These are phyloP conservation scores for Cinclus mexicanus DNA, from an alignment of 2,113 vertebrate genomes.

Conservation along the genomic window DNA sequence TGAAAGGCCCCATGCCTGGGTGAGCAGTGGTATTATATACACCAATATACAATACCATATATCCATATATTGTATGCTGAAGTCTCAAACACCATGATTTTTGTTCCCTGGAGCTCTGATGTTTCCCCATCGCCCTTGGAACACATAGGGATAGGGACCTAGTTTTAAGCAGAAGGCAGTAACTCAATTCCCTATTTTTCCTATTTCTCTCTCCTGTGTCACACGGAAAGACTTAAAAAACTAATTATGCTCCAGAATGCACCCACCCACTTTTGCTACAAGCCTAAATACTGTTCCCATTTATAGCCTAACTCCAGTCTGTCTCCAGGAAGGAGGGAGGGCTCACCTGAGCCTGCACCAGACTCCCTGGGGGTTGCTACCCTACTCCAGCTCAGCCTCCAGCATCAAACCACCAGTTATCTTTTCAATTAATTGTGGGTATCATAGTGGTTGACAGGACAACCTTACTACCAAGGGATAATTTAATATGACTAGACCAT, in stretches of 20 bases:
- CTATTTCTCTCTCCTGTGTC: neutral
- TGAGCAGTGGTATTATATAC: accelerated
- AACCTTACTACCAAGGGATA: slow-evolving; percentile 38
- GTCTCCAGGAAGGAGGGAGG: neutral
- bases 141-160: accelerated
- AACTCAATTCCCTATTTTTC: neutral
- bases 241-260: neutral
- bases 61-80: neutral
- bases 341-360: neutral
- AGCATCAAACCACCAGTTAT: slow-evolving; percentile 10
- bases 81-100: neutral
- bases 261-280: neutral
- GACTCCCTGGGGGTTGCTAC: neutral
- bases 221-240: neutral
- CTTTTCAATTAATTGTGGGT: slow-evolving; percentile 57
- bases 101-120: neutral
- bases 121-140: neutral
- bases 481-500: slow-evolving; percentile 50
- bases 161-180: neutral
- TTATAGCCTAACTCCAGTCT: neutral
- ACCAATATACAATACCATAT: neutral
- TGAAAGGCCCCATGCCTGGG: accelerated
- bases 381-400: neutral
- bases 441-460: slow-evolving; percentile 29
- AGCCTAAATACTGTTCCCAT: neutral